These are phyloP conservation scores for Drosophila melanica DNA, from an alignment of 1,140 invertebrate genomes.

Conservation along the genomic window DNA sequence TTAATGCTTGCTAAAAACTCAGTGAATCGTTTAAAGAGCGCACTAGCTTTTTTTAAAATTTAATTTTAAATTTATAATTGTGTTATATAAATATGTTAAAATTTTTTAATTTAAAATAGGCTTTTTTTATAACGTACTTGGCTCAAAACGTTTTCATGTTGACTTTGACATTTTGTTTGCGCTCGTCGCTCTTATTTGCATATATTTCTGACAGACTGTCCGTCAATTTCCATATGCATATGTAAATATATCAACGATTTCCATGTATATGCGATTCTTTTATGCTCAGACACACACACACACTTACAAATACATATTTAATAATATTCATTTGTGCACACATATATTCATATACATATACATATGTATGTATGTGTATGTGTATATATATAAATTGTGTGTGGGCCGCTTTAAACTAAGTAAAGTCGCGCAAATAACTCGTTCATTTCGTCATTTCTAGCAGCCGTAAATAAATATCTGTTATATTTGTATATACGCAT, in stretches of 20 bases:
- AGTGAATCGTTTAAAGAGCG: too few relatives aligned
- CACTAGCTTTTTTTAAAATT: too few relatives aligned
- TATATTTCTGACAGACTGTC: constrained; percentile 11
- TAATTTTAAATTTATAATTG: too few relatives aligned
- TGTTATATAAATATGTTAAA: too few relatives aligned
- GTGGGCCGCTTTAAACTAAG: constrained; percentile 51
- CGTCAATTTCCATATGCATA: constrained; percentile 16
- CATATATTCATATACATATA: too few relatives aligned
- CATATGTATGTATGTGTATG: not conserved
- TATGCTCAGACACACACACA: constrained; percentile 7
- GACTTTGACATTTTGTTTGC: constrained; percentile 15
- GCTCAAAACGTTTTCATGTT: not conserved
- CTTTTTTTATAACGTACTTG: not conserved
- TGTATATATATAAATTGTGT: constrained; percentile 17
- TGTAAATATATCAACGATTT: constrained; percentile 3
- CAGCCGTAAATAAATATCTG: constrained; percentile 69
- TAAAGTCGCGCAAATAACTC: constrained; percentile 75
- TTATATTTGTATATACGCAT: constrained; percentile 46
- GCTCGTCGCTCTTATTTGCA: constrained; percentile 15
- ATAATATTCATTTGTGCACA: too few relatives aligned
- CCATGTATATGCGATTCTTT: constrained; percentile 14
- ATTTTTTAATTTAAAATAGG: too few relatives aligned
- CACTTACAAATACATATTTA: not conserved
- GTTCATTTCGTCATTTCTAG: constrained; percentile 75
- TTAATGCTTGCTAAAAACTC: too few relatives aligned